Conservation (phyloP, 2,888 invertebrate species). For the Melanargia galathea region DNA sequence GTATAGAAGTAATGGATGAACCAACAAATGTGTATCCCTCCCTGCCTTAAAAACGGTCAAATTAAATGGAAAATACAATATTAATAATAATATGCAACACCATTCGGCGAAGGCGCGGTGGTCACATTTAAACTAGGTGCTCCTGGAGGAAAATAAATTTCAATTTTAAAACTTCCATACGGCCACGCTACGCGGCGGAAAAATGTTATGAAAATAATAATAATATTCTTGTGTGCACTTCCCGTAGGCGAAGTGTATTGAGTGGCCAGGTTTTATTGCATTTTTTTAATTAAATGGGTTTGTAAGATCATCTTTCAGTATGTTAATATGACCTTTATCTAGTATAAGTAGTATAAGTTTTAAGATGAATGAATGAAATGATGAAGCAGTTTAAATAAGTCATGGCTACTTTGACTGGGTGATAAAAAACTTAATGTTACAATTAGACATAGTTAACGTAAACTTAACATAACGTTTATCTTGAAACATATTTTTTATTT, state of each 20-base stretch:
- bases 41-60: not conserved
- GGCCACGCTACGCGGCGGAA: conserved; percentile 40
- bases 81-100: conserved; percentile 20
- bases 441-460: too few species aligned
- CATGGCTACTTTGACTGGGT: too few species aligned
- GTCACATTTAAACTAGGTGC: conserved; percentile 47
- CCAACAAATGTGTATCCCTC: too few species aligned
- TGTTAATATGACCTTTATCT: not conserved
- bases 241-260: conserved; percentile 18
- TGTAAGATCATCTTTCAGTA: conserved; percentile 11
- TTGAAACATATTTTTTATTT: too few species aligned
- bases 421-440: too few species aligned
- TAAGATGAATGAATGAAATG: not conserved
- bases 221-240: conserved; percentile 35
- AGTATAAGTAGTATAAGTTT: too few species aligned
- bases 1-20: too few species aligned
- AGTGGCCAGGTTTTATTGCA: conserved; percentile 21
- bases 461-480: too few species aligned
- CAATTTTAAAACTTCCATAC: conserved; percentile 67
- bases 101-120: conserved; percentile 23
- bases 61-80: conserved; percentile 21
- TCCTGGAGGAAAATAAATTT: conserved; percentile 64
- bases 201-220: conserved; percentile 34
- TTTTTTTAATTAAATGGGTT: conserved; percentile 15
- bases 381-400: too few species aligned